A percentile compares a stretch with the other conserved stretches of the same genome.
Conservation (phyloP, 2,888 invertebrate species). For the Drosophila conformis region DNA sequence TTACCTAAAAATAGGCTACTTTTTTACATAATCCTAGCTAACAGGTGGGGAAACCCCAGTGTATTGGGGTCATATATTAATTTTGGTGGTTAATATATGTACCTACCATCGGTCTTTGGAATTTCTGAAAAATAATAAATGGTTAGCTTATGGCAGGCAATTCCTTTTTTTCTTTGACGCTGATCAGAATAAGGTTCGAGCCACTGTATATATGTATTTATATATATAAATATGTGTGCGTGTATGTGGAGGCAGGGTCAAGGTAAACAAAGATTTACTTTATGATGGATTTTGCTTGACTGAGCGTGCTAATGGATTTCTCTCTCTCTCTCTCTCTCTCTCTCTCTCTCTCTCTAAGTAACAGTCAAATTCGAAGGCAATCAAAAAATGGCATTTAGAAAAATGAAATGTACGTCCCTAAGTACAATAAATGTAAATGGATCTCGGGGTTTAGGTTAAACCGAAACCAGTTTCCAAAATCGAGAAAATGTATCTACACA, state of each 20-base stretch:
- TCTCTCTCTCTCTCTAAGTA: slow-evolving; percentile 24
- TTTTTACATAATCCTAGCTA: too few relatives aligned
- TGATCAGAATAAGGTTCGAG: too few relatives aligned
- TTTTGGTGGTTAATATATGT: too few relatives aligned
- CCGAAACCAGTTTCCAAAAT: slow-evolving; percentile 67
- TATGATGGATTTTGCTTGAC: slow-evolving; percentile 70
- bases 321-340: slow-evolving; percentile 3
- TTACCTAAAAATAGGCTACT: too few relatives aligned
- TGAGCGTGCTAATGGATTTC: slow-evolving; percentile 72
- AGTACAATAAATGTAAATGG: slow-evolving; percentile 71
- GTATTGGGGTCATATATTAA: too few relatives aligned
- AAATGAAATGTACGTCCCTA: slow-evolving; percentile 41
- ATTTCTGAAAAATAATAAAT: too few relatives aligned
- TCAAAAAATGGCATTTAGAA: slow-evolving; percentile 50
- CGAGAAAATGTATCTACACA: slow-evolving; percentile 36
- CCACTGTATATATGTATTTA: neutral
- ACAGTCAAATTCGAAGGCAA: slow-evolving; percentile 50
- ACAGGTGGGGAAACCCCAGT: too few relatives aligned
- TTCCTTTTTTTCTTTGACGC: too few relatives aligned
- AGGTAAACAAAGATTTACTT: slow-evolving; percentile 70
- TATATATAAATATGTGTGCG: neutral
- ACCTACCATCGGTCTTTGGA: too few relatives aligned
- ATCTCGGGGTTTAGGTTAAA: slow-evolving; percentile 57
- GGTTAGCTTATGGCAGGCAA: too few relatives aligned
- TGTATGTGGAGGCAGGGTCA: slow-evolving; percentile 67